Evolutionary conservation across 2,797 vertebrate genomes (phyloP).

Genomic region (Peromyscus melanophrys): DNA sequence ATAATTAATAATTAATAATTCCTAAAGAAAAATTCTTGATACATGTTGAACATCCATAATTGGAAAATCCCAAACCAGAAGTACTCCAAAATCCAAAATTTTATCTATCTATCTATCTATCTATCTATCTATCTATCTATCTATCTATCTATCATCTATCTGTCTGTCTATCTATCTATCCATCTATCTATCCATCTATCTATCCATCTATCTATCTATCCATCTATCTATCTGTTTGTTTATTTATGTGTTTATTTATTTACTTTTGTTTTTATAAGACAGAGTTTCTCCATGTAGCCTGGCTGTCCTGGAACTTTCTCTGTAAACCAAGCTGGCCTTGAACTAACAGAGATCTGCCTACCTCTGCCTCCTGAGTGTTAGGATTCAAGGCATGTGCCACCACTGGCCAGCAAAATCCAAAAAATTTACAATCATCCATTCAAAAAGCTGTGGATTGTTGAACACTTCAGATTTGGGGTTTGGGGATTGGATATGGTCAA

Average conservation of each 20-base stretch:
- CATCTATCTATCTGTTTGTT: neutral
- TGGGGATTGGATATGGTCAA: neutral
- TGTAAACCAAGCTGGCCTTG: neutral
- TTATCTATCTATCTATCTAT: too few species aligned
- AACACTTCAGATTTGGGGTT: neutral
- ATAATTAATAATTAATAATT: too few species aligned
- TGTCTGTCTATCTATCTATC: too few species aligned
- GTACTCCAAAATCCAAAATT: neutral
- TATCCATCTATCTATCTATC: too few species aligned
- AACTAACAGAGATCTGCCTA: neutral
- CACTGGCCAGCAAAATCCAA: neutral
- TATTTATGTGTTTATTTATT: neutral
- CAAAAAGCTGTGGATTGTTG: neutral
- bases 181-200: too few species aligned
- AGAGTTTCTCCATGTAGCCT: neutral
- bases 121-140: too few species aligned
- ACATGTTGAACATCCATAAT: neutral
- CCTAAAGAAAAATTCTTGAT: slow-evolving; percentile 23
- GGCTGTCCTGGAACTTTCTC: neutral
- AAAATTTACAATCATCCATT: neutral
- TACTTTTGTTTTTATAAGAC: neutral
- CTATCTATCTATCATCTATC: too few species aligned
- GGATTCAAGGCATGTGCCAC: neutral
- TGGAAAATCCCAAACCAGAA: neutral
- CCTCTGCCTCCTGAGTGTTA: neutral